Base-by-base conservation (phyloP, 2,888 invertebrate genomes). In the Drosophila niveifrons region DNA sequence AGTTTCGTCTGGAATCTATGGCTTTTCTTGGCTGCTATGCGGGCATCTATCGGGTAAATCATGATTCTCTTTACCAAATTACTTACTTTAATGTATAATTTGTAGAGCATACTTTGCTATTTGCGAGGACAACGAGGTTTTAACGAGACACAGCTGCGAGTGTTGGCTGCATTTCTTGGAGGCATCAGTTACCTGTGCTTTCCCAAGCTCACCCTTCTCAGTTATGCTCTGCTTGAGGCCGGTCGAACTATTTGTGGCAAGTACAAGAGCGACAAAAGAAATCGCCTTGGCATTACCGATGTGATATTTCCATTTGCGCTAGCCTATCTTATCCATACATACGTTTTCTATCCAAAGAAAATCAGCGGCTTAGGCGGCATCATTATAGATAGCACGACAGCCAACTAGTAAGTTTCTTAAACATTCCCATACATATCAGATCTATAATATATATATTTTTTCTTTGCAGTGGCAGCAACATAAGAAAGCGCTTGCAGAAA, bases 41-140 rank as follows among this genome's bases (percentile, higher is more conserved):
- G 15, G 87, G 85, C 36, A 77, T 90, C 34, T 91, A 91, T 66
- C 80, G 90, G 68, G 91, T 91, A 81, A 77, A 39, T 23, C 23
- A 23, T 6, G 6, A 23, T 23, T 3, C 18, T 48, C 3, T 18
- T 1, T 28, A 2, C 23, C 4, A 2, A 31, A 1, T n/a, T 31
- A 11, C 18, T 4, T 36, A 3, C 18, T 51, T 7, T 4, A 13
- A 4, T 34, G 6, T 2, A 1, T 6, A 1, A 6, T 31, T 11
- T 15, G 3, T 46, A 91, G 91, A 39, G 76, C 2, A 36, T 71
- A 0, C 76, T 89, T 13, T 91, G 90, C 47, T 76, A 65, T 15
- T 44, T 91, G 6, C 84, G 74, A 65, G 6, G n/a, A 7, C 41
- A 31, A 3, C 29, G 31, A 13, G n/a, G 51, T 9, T 13, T 59